phyloP scores from a whole-genome alignment of 2,113 vertebrate genomes.

The Athene cunicularia region DNA sequence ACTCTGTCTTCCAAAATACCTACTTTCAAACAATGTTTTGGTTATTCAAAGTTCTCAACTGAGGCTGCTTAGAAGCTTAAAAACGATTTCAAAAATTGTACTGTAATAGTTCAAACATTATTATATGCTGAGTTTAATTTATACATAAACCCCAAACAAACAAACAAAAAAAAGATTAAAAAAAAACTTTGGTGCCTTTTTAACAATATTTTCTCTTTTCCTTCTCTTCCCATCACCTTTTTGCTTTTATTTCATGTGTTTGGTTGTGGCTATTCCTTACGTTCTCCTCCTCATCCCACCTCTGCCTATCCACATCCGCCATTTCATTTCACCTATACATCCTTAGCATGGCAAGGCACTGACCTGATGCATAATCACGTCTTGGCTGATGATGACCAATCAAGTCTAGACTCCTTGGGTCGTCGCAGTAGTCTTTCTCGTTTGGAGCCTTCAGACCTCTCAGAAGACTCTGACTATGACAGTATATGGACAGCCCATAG shows the following conservation, averaged over 20 bases:
- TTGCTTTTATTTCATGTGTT: constrained; percentile 83
- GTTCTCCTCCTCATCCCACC: constrained; percentile 74
- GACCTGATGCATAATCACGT: constrained; percentile 99
- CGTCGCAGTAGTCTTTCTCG: constrained; percentile 97
- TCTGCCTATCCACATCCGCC: constrained; percentile 79
- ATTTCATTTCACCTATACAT: constrained; percentile 79
- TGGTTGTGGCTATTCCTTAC: constrained; percentile 83
- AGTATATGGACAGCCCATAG: constrained; percentile 99
- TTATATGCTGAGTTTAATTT: constrained; percentile 31
- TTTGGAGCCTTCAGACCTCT: constrained; percentile 95
- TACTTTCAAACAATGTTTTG: background rate
- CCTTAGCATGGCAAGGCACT: constrained; percentile 99
- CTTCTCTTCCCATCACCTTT: constrained; percentile 87
- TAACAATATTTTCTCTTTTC: constrained; percentile 91
- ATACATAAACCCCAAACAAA: constrained; percentile 51
- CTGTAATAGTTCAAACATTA: background rate
- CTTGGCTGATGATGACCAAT: constrained; percentile 94
- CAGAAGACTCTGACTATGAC: constrained; percentile 99
- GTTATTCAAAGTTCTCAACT: background rate
- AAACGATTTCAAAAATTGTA: background rate
- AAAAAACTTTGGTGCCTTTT: constrained; percentile 73
- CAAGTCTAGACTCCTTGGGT: constrained; percentile 92
- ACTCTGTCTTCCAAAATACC: background rate
- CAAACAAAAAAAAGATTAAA: background rate
- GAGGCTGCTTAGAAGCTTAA: background rate